A percentile compares a stretch with the other conserved stretches of the same genome.
These are phyloP conservation scores for Melanocharis versteri DNA, from an alignment of 2,113 vertebrate species.

Conservation along the genomic window DNA sequence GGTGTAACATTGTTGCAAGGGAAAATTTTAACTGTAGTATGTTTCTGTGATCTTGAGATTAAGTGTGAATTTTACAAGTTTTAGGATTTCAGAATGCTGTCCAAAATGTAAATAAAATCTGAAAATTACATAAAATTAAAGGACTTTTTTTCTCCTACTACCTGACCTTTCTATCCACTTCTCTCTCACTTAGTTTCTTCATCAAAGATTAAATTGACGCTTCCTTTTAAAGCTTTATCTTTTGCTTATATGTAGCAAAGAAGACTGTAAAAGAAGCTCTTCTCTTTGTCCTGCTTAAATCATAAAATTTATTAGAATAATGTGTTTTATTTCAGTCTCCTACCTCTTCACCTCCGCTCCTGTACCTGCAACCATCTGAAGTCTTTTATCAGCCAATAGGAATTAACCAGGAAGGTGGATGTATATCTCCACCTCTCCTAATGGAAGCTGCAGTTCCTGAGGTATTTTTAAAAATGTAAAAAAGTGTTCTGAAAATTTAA, in stretches of 20 bases:
- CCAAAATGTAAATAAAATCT: neutral
- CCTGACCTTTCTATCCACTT: neutral
- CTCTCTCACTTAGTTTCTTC: neutral
- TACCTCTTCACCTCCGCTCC: slow-evolving; percentile 68
- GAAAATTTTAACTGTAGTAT: neutral
- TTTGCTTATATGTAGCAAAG: neutral
- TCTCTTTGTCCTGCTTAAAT: neutral
- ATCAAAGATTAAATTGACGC: neutral
- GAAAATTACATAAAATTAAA: neutral
- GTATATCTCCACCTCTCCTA: slow-evolving; percentile 64
- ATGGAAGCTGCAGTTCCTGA: slow-evolving; percentile 75
- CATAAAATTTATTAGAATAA: neutral
- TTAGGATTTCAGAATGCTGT: neutral
- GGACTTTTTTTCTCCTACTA: neutral
- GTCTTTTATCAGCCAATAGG: slow-evolving; percentile 76
- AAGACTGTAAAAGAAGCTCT: neutral
- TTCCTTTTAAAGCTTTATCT: neutral
- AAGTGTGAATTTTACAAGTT: neutral
- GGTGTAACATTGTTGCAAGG: neutral
- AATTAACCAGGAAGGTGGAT: slow-evolving; percentile 71
- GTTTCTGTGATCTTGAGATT: neutral
- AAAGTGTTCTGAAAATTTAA: neutral
- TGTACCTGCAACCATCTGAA: slow-evolving; percentile 76
- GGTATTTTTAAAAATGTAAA: slow-evolving; percentile 35
- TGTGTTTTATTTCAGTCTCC: slow-evolving; percentile 69